These are phyloP conservation scores for Lepidochrysops patricia DNA, from an alignment of 2,888 invertebrate genomes.

Conservation along the genomic window DNA sequence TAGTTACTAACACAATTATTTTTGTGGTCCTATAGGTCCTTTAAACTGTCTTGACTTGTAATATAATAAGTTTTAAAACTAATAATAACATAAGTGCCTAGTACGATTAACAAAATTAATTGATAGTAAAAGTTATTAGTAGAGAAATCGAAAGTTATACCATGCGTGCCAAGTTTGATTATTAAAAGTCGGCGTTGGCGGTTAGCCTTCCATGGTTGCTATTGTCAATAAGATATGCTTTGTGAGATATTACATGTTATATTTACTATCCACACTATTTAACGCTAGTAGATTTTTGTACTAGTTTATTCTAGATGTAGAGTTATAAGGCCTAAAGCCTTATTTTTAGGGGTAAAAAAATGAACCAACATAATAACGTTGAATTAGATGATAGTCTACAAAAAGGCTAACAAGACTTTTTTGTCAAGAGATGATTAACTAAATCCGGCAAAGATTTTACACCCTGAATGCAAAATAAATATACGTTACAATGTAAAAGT, in stretches of 20 bases:
- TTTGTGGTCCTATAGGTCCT: too few species aligned
- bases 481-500: conserved; percentile 21
- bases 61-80: too few species aligned
- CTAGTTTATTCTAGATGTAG: too few species aligned
- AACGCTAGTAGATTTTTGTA: too few species aligned
- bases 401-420: background rate
- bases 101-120: background rate
- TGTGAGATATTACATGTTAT: background rate
- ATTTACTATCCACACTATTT: background rate
- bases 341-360: background rate
- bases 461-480: conserved; percentile 42
- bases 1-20: background rate
- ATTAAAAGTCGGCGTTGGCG: background rate
- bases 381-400: background rate
- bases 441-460: background rate
- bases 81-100: background rate
- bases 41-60: too few species aligned
- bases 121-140: conserved; percentile 5
- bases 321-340: background rate
- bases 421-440: background rate
- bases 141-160: conserved; percentile 4
- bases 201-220: conserved; percentile 1
- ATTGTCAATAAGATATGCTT: background rate
- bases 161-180: conserved; percentile 3
- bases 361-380: background rate